Percentiles rank a stretch among this genome's conserved stretches.
Conservation (phyloP, 2,113 vertebrate genomes). For the Larimichthys polyactis region DNA sequence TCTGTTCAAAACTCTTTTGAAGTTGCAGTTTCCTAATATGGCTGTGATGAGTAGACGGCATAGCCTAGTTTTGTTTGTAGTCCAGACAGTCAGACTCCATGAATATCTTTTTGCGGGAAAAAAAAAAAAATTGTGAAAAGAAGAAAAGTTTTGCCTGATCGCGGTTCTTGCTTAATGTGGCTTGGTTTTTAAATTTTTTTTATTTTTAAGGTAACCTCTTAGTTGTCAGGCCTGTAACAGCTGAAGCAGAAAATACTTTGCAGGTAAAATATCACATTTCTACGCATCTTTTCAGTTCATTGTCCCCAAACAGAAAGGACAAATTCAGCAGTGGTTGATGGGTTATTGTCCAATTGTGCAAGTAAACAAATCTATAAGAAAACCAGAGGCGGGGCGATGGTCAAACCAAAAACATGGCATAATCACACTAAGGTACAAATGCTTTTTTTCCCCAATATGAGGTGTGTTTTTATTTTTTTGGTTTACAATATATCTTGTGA, state of each 20-base stretch:
- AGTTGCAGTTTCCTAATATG: constrained; percentile 87
- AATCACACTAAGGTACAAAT: constrained; percentile 69
- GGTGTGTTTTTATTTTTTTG: constrained; percentile 56
- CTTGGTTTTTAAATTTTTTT: constrained; percentile 71
- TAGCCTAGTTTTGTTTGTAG: constrained; percentile 83
- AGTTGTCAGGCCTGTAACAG: constrained; percentile 56
- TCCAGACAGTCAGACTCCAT: constrained; percentile 85
- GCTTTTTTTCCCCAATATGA: constrained; percentile 43
- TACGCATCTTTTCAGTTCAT: constrained; percentile 31
- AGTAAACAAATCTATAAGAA: constrained; percentile 60
- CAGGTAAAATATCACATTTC: constrained; percentile 37
- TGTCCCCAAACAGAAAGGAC: constrained; percentile 19
- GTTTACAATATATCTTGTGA: constrained; percentile 68
- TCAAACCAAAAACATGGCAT: constrained; percentile 68
- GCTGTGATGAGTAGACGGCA: constrained; percentile 80
- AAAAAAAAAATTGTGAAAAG: constrained; percentile 39
- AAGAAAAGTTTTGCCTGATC: constrained; percentile 78
- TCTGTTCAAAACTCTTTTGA: constrained; percentile 82
- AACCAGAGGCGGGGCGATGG: constrained; percentile 8
- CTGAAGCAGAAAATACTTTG: constrained; percentile 35
- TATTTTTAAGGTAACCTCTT: constrained; percentile 55
- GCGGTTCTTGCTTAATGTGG: constrained; percentile 82
- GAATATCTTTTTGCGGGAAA: constrained; percentile 33
- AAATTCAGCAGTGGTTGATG: constrained; percentile 1
- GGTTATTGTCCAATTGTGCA: constrained; percentile 29